phyloP scores from a whole-genome alignment of 2,888 invertebrate genomes.

The Rugalucina vietnamica region DNA sequence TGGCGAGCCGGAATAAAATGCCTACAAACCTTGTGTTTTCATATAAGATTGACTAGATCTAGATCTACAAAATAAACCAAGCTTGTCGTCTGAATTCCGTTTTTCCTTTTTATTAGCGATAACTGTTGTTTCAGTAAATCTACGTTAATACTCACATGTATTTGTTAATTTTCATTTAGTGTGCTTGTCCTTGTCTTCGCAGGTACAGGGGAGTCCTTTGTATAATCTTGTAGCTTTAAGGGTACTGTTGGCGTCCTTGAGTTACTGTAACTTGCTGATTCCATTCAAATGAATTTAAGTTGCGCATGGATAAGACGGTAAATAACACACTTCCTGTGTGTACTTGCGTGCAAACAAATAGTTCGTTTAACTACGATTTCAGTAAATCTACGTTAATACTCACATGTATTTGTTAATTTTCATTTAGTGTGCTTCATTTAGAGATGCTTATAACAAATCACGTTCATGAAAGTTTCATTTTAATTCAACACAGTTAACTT shows the following conservation, averaged over 20 bases:
- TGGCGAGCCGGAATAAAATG: neutral
- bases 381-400: neutral
- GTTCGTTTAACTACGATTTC: constrained; percentile 2
- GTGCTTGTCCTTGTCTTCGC: neutral
- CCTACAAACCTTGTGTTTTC: neutral
- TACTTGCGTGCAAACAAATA: neutral
- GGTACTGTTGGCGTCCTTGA: neutral
- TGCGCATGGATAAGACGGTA: constrained; percentile 3
- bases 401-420: neutral
- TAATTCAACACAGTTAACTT: too few species aligned
- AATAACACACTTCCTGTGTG: constrained; percentile 6
- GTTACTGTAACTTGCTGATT: neutral
- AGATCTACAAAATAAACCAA: neutral
- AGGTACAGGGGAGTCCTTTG: neutral
- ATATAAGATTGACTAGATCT: neutral
- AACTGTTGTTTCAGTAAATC: neutral
- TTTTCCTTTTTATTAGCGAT: neutral
- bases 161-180: neutral
- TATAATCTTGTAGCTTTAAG: neutral
- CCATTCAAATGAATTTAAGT: neutral
- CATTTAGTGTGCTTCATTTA: constrained; percentile 1
- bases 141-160: constrained; percentile 7
- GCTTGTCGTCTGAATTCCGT: neutral
- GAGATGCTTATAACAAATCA: neutral
- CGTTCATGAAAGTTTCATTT: too few species aligned